Evolutionary conservation across 2,797 vertebrate genomes (phyloP).

Genomic region (Rhinatrema bivittatum): DNA sequence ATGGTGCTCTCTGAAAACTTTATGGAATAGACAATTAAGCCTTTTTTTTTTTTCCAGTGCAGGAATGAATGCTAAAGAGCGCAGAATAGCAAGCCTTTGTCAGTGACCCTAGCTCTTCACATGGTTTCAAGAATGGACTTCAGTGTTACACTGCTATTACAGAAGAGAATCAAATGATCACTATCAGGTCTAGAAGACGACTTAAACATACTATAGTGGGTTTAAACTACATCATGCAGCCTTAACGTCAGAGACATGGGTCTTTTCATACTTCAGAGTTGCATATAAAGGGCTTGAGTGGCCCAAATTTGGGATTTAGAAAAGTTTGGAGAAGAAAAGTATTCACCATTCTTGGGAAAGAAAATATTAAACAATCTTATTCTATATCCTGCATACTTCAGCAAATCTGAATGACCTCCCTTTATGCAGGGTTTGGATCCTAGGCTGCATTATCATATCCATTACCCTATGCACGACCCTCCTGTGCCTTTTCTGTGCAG

Average conservation of each 20-base stretch:
- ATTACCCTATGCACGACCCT: no score
- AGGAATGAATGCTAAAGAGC: slow-evolving; percentile 8
- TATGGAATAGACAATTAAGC: slow-evolving; percentile 45
- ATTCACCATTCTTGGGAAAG: no score
- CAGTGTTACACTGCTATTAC: slow-evolving; percentile 1
- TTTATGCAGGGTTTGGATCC: no score
- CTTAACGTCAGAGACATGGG: not conserved
- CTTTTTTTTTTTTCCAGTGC: slow-evolving; percentile 33
- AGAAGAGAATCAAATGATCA: not conserved
- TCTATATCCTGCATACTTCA: no score
- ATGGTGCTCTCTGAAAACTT: slow-evolving; percentile 28
- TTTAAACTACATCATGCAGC: not conserved
- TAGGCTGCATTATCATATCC: no score
- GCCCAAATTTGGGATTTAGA: no score
- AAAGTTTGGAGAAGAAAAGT: no score
- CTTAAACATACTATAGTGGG: slow-evolving; percentile 3
- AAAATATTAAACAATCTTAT: no score
- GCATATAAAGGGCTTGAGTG: no score
- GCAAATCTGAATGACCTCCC: no score
- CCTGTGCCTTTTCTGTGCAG: no score
- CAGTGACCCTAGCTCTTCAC: not conserved
- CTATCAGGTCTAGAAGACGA: not conserved
- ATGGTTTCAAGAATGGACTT: not conserved
- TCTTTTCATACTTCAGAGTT: not conserved
- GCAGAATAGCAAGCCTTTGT: not conserved